Evolutionary conservation across 1,140 invertebrate species (phyloP).

Genomic region (Doryteuthis pealeii): DNA sequence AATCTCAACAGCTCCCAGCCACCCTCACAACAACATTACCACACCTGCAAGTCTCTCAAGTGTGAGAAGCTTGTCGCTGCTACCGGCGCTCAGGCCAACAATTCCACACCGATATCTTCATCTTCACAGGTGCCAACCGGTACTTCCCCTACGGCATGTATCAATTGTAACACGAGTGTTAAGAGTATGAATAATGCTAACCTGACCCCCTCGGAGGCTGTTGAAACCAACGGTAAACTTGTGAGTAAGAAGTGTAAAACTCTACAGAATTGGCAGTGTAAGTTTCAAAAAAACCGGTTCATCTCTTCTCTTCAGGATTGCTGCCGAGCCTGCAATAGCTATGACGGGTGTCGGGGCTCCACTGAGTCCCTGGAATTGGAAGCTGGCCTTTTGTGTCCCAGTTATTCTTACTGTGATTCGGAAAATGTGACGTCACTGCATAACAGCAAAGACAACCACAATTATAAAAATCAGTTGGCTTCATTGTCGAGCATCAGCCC

Average conservation of each 20-base stretch:
- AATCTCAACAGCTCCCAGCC: not conserved
- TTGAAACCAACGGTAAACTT: not conserved
- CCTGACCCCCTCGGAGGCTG: no score
- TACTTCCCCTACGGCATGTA: not conserved
- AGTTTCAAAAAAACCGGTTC: conserved; percentile 8
- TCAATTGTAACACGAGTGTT: not conserved
- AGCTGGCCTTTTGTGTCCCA: not conserved
- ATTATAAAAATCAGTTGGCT: not conserved
- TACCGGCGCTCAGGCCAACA: no score
- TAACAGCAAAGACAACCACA: not conserved
- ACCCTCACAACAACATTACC: not conserved
- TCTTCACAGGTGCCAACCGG: no score
- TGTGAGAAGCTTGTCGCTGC: not conserved
- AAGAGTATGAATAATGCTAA: not conserved
- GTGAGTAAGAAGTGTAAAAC: conserved; percentile 1
- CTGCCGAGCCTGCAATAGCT: not conserved
- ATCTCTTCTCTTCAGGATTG: conserved; percentile 9
- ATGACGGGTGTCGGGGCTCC: not conserved
- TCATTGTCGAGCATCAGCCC: not conserved
- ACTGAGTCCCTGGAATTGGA: not conserved
- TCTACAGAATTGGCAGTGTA: not conserved
- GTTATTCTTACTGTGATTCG: not conserved
- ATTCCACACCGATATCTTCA: no score
- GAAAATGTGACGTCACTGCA: not conserved
- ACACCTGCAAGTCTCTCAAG: not conserved